These are phyloP conservation scores for Myotis brandtii DNA, from an alignment of 2,113 vertebrate genomes.

Conservation along the genomic window DNA sequence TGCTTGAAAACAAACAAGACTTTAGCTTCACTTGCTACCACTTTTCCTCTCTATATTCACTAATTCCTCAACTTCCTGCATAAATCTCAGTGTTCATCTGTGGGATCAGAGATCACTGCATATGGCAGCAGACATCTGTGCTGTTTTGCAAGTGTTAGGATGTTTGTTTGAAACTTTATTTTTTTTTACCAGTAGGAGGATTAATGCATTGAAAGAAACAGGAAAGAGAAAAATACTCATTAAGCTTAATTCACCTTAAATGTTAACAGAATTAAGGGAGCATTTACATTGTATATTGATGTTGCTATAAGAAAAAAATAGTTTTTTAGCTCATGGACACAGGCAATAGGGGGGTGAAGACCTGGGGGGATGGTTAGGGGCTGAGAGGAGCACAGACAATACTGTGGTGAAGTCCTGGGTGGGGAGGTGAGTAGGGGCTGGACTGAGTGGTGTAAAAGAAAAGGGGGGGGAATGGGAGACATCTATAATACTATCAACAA, in stretches of 20 bases:
- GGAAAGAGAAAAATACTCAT: slow-evolving; percentile 26
- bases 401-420: too few relatives aligned
- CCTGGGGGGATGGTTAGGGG: too few relatives aligned
- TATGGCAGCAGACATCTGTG: not conserved
- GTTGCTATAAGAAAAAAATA: not conserved
- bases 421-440: too few relatives aligned
- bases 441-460: too few relatives aligned
- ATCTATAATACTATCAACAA: too few relatives aligned
- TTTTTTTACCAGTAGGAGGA: not conserved
- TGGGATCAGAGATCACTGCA: not conserved
- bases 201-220: slow-evolving; percentile 3
- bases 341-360: too few relatives aligned
- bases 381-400: too few relatives aligned
- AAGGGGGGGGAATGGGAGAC: too few relatives aligned
- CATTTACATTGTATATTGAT: slow-evolving; percentile 42
- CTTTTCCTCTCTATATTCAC: not conserved
- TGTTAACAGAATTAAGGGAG: slow-evolving; percentile 26
- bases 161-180: slow-evolving; percentile 39
- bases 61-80: not conserved
- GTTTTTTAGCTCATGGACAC: too few relatives aligned
- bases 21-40: not conserved
- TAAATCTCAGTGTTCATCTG: not conserved
- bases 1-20: slow-evolving; percentile 1
- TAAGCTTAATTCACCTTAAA: slow-evolving; percentile 22
- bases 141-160: slow-evolving; percentile 21